Evolutionary conservation across 1,140 invertebrate species (phyloP).

Genomic region (Ridgeia piscesae): DNA sequence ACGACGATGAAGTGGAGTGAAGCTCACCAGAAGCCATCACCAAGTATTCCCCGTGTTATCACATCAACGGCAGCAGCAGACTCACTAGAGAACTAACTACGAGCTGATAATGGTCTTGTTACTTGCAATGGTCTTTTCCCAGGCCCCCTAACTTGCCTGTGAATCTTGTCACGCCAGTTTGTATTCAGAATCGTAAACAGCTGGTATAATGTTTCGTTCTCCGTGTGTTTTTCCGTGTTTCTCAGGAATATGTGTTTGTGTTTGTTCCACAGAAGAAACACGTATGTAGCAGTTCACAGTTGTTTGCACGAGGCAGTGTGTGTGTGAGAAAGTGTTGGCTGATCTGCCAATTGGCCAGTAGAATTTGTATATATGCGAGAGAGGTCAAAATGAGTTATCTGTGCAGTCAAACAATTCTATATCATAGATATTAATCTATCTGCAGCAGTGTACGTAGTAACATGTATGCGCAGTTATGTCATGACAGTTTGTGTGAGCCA

Average conservation of each 20-base stretch:
- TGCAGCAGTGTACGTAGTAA: neutral
- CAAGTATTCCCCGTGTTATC: neutral
- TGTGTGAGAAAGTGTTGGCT: neutral
- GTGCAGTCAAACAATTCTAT: neutral
- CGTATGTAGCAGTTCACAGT: neutral
- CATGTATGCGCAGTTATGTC: neutral
- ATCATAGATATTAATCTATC: neutral
- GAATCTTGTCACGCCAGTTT: neutral
- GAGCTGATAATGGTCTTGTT: neutral
- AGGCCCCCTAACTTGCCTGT: neutral
- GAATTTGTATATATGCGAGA: neutral
- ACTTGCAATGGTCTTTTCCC: neutral
- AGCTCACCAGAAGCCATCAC: neutral
- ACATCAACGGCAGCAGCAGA: neutral
- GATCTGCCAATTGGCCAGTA: neutral
- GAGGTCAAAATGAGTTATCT: neutral
- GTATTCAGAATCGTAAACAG: neutral
- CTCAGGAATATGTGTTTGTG: neutral
- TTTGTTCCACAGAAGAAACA: neutral
- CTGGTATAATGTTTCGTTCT: neutral
- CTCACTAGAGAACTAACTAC: neutral
- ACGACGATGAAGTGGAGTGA: neutral
- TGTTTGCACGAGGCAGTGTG: neutral
- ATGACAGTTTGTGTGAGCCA: neutral
- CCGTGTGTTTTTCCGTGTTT: neutral